Evolutionary conservation across 2,113 vertebrate species (phyloP), one percentile per base, ranked within the genome.

Genomic region (Percopsis transmontana): DNA sequence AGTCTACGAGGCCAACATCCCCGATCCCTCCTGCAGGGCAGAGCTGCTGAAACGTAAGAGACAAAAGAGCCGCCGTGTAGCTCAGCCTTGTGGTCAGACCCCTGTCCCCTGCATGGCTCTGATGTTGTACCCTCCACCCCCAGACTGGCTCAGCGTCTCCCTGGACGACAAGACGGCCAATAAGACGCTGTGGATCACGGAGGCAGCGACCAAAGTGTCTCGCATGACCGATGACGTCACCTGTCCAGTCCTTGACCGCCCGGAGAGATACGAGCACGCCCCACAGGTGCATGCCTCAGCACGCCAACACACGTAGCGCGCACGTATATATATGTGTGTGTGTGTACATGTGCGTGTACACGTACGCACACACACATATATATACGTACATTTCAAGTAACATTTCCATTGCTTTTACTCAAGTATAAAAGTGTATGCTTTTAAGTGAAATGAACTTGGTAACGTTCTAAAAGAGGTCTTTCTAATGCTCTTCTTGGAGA

Each of bases 141-240:
- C 52, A 92, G 90, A 91, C 51, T 92, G 85, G 87, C 50, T 84
- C 42, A 72, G 61, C 14, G 59, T 92, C 10, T 78, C 84, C 15
- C 16, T 91, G 47, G 88, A 91, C 66, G 83, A 88, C 23, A 85
- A 77, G 61, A 91, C 89, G 23, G 88, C 91, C 59, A 87, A 92
- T 73, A 90, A 80, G 63, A 6, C 69, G 58, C 85, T 92, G 39
- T 91, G 90, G 89, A 70, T 92, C 50, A 68, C 85, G 57, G 81
- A 90, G 3, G 76, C 62, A 0, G 85, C 87, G 1, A 20, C 70
- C 20, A 90, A 89, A 59, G 90, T 91, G 21, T 65, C 77, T 5
- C 84, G 89, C 9, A 82, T 77, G 76, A 89, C 83, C 1, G 87
- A 86, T 50, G 69, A 79, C 1, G 1, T 86, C 40, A 74, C 55